phyloP scores from a whole-genome alignment of 2,113 vertebrate genomes.

The Pelecanus crispus region DNA sequence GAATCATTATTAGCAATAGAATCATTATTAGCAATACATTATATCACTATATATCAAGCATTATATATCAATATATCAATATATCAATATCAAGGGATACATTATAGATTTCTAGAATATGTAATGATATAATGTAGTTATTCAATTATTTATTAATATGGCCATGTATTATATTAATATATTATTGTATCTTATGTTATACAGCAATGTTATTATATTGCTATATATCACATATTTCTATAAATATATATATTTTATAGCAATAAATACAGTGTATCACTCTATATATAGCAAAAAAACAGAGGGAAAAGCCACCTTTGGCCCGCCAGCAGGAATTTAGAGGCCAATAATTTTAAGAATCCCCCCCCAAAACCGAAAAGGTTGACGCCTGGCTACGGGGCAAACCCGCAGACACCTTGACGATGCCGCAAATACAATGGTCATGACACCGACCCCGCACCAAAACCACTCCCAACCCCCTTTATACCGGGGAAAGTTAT shows the following conservation, averaged over 20 bases:
- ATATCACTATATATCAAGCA: not conserved
- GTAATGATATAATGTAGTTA: not conserved
- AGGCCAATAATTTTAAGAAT: rapidly evolving
- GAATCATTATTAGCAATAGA: too few species aligned
- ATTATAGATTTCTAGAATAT: rapidly evolving
- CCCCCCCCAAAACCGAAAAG: not conserved
- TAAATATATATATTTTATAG: not conserved
- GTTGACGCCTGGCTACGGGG: not conserved
- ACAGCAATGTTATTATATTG: rapidly evolving
- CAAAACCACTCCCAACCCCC: not conserved
- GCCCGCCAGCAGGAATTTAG: not conserved
- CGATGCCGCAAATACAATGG: rapidly evolving
- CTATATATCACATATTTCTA: rapidly evolving
- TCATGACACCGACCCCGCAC: rapidly evolving
- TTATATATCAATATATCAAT: not conserved
- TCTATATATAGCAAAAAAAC: not conserved
- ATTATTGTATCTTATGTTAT: too few species aligned
- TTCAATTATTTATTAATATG: not conserved
- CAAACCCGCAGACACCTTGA: rapidly evolving
- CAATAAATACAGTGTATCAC: not conserved
- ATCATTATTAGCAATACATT: not conserved
- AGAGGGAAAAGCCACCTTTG: not conserved
- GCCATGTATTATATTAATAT: not conserved
- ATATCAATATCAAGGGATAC: not conserved
- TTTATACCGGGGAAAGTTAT: not conserved